Base-by-base conservation (phyloP, 2,888 invertebrate species). In the Bedellia somnulentella region DNA sequence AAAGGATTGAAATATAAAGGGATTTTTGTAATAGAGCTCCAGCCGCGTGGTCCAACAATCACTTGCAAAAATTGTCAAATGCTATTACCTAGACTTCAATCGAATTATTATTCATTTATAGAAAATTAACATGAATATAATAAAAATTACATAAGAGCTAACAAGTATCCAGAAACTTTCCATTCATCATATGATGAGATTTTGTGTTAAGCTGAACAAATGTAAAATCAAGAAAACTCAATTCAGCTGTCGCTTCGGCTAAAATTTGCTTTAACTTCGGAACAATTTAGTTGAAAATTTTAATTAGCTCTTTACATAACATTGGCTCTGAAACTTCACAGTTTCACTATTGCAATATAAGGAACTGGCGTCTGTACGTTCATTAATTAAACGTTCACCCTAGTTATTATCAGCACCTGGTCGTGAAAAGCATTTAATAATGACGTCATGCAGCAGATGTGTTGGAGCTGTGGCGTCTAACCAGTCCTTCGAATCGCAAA, bases 401-500 rank as follows among this genome's bases (percentile, higher is more conserved):
- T 60, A 53, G 62, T 75, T 68, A 70, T 66, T 59, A 71, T 66
- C 64, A 68, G 57, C 73, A 73, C 75, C 73, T 75, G 75, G 56
- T 66, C 64, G 55, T 64, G 73, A 70, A 70, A 71, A 68, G 67
- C 68, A 52, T 60, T 71, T 73, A 70, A 73, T 73, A 71, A 71
- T 68, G 60, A 60, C 67, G 60, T 59, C 57, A 57, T 46, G 63
- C 46, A 61, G 55, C 71, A 71, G 70, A 64, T 71, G 68, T 36
- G 47, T 17, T 40, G 45, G 40, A 50, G 47, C 46, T 53, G 51
- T 39, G 52, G 49, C 46, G 24, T 24, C 34, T 40, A 36, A 38
- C n/a, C n/a, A n/a, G n/a, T n/a, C n/a, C n/a, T n/a, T n/a, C 36
- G 40, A 46, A 44, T 38, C 50, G 44, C 45, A 42, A 39, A 48